Base-by-base conservation (phyloP, 1,140 invertebrate species). In the Aphis gossypii region DNA sequence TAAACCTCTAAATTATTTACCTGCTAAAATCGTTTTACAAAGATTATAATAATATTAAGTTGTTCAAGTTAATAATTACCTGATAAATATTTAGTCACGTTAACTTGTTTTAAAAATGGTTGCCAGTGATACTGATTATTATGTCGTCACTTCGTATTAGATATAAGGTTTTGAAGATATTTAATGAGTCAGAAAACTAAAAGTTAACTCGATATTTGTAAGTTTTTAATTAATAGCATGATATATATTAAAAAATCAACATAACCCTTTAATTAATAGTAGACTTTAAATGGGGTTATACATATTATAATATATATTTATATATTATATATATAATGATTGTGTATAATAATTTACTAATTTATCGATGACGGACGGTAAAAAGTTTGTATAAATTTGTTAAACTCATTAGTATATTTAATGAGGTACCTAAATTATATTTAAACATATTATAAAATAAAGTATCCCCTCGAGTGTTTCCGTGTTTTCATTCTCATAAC, bases 11-110 rank as follows among this genome's bases (percentile, higher is more conserved):
- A 38, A 89, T 51, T 54, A 25, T 89, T 54, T 54, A 38, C 35
- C 48, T 9, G 18, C 48, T 14, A 20, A 25, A 54, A 89, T 89
- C 87, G 48, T 38, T 89, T 25, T 35, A 89, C 38, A 89, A 51
- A 89, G 48, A 89, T 89, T 89, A 89, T 54, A 51, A 35, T 54
- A 54, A 23, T 54, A 89, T 89, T 89, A 35, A 35, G n/a, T 54
- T 38, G 35, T 46, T 89, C 23, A 35, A 89, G 7, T 35, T 38
- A 89, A 48, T 89, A 54, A 89, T 89, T 89, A 38, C 41, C n/a
- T 54, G 8, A 54, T 54, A 89, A 54, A 89, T 51, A n/a, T n/a
- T 51, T 88, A 84, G 38, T n/a, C 86, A 35, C 46, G n/a, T 89
- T 54, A 89, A n/a, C n/a, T 38, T 1, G 3, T 54, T 38, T 89